Evolutionary conservation across 2,113 vertebrate species (phyloP), one percentile per base, ranked within the genome.

Genomic region (Labeo catla): DNA sequence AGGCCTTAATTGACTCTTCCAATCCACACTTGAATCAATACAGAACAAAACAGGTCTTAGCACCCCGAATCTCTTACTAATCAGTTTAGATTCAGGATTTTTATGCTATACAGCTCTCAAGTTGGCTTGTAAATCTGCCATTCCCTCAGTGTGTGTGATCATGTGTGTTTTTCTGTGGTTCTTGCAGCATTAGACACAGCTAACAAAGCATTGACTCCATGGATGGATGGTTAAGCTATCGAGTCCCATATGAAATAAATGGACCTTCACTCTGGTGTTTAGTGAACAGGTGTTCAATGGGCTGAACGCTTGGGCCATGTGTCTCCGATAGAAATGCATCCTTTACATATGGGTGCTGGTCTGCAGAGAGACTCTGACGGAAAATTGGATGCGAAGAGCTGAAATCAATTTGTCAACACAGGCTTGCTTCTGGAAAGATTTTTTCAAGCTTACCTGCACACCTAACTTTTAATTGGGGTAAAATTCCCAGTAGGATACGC

Each of bases 121-220:
- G 4, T 61, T 34, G 4, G 36, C 21, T 70, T 79, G 19, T 49
- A 65, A 39, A 45, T 65, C 21, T 86, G 57, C 49, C 45, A 6
- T 76, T 72, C 79, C 49, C 39, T 84, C 47, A 21, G 8, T 23
- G 34, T 10, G 88, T 49, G 57, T 84, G 76, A 86, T 77, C 85
- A 84, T 28, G 19, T 83, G 28, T 88, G 82, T 76, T 88, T 81
- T 80, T 77, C 73, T 68, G 43, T 68, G 72, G 45, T 21, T 8
- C 63, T 68, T 13, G 15, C 12, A 19, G 82, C 86, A 68, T 45
- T 76, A 34, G 87, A 89, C 88, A 83, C 79, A 81, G 83, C 83
- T 88, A 88, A 88, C 81, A 81, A 88, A 65, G 84, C 84, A 91
- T 89, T 81, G 90, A 89, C 79, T 80, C 68, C 45, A 74, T 76